phyloP scores from a whole-genome alignment of 2,113 vertebrate species.

The Cathartes aura region DNA sequence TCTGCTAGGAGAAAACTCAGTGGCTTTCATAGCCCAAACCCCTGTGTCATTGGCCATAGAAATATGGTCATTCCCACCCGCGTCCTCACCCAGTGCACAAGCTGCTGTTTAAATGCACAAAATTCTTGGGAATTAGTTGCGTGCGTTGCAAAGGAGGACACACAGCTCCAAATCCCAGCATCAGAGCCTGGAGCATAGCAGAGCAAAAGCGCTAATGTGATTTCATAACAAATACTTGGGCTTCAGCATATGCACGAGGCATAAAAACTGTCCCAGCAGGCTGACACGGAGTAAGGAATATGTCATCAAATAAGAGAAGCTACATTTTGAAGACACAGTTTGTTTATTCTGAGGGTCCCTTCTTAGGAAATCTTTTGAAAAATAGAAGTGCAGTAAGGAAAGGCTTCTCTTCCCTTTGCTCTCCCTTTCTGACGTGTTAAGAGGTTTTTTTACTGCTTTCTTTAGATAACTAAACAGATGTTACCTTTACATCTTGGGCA shows the following conservation, averaged over 20 bases:
- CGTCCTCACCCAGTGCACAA: background rate
- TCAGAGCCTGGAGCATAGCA: background rate
- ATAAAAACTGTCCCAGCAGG: background rate
- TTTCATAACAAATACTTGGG: background rate
- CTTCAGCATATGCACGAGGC: background rate
- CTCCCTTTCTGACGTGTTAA: background rate
- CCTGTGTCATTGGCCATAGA: accelerated
- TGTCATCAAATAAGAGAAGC: background rate
- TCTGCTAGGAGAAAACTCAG: background rate
- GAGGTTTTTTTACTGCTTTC: background rate
- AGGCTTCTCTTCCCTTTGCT: background rate
- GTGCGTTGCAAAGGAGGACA: background rate
- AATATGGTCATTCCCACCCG: accelerated
- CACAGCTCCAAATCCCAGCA: background rate
- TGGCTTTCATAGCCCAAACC: background rate
- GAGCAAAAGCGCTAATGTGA: background rate
- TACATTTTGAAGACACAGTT: background rate
- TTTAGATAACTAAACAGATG: background rate
- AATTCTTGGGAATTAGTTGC: background rate
- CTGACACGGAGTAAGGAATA: accelerated
- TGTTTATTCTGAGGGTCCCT: background rate
- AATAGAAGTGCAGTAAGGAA: background rate
- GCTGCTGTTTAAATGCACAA: background rate
- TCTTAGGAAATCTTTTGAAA: background rate
- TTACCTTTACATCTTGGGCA: background rate